Conservation (phyloP, 2,888 invertebrate species). For the Limenitis camilla region DNA sequence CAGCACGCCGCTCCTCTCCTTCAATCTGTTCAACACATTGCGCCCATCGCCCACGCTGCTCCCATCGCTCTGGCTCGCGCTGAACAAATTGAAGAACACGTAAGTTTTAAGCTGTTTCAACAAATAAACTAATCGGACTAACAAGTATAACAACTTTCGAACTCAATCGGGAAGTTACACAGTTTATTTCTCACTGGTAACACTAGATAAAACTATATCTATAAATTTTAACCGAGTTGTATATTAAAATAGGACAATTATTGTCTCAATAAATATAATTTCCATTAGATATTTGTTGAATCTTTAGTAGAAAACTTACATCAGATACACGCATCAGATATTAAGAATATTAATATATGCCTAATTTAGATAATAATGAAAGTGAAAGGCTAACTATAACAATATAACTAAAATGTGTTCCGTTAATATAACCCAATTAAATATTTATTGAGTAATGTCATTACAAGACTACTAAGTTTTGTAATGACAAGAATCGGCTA, state of each 20-base stretch:
- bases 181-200: conserved; percentile 20
- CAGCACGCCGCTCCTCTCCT: conserved; percentile 33
- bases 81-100: conserved; percentile 36
- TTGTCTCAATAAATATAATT: conserved; percentile 15
- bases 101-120: conserved; percentile 19
- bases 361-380: conserved; percentile 40
- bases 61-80: conserved; percentile 36
- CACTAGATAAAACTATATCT: conserved; percentile 19
- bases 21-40: conserved; percentile 32
- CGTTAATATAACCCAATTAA: conserved; percentile 62
- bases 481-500: conserved; percentile 44
- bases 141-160: conserved; percentile 13
- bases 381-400: conserved; percentile 57
- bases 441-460: conserved; percentile 61
- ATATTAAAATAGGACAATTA: conserved; percentile 19
- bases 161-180: conserved; percentile 22
- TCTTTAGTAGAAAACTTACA: not conserved
- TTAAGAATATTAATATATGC: not conserved
- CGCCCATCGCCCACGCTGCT: conserved; percentile 34
- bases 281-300: not conserved
- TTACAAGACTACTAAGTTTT: conserved; percentile 48
- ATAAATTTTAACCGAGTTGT: conserved; percentile 21
- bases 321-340: not conserved
- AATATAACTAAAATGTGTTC: conserved; percentile 60
- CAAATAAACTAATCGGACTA: conserved; percentile 2